phyloP scores from a whole-genome alignment of 1,140 invertebrate genomes.

The Drosophila orosa region DNA sequence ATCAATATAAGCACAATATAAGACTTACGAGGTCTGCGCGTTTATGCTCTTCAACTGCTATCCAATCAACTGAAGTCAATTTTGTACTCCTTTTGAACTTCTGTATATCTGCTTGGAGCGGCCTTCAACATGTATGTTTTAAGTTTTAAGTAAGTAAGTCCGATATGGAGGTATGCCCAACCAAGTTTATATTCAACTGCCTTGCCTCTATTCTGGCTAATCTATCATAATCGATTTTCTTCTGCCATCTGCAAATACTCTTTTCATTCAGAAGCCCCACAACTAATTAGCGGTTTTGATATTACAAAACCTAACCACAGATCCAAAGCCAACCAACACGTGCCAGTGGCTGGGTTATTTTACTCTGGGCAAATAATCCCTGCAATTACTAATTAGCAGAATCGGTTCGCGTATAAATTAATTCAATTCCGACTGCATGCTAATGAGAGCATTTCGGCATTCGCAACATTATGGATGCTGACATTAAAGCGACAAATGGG shows the following conservation, averaged over 20 bases:
- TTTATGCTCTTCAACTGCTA: too few species aligned
- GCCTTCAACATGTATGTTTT: too few species aligned
- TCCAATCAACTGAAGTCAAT: too few species aligned
- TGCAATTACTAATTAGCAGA: constrained; percentile 59
- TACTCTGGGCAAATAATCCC: constrained; percentile 25
- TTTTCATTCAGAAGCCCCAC: constrained; percentile 5
- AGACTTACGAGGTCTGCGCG: too few species aligned
- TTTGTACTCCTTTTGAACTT: too few species aligned
- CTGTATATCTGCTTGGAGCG: neutral
- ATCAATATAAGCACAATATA: too few species aligned
- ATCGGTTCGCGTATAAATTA: constrained; percentile 52
- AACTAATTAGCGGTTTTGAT: constrained; percentile 62
- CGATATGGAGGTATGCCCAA: neutral
- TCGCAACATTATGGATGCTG: constrained; percentile 37
- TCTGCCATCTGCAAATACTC: neutral
- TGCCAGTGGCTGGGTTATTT: constrained; percentile 33
- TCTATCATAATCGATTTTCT: neutral
- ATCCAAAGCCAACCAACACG: constrained; percentile 28
- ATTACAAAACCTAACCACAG: constrained; percentile 17
- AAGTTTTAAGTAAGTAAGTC: neutral
- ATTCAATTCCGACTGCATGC: constrained; percentile 46
- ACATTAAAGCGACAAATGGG: constrained; percentile 36
- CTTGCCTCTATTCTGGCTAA: neutral
- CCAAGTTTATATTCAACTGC: neutral
- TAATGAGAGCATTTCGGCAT: constrained; percentile 37